Base-by-base conservation (phyloP, 2,888 invertebrate species). In the Agriopis leucophaearia region DNA sequence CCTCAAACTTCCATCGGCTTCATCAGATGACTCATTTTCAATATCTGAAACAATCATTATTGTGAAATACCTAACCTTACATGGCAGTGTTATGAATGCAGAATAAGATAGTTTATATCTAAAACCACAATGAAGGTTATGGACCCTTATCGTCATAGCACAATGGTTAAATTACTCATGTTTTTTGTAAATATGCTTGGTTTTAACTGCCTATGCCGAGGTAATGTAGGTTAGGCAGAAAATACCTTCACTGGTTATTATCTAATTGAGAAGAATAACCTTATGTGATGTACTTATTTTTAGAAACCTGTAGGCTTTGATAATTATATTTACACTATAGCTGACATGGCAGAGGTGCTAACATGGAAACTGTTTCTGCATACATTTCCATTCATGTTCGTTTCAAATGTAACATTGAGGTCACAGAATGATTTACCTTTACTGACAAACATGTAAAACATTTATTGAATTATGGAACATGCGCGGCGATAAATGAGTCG, bases 11-110 rank as follows among this genome's bases (percentile, higher is more conserved):
- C 80, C 75, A 68, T 81, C 85, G 48, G 81, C 76, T 65, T 89
- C 91, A 79, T 94, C 94, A 44, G 94, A 93, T 52, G 94, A 92
- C 60, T 94, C 92, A 74, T 88, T 88, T 79, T 93, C 92, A 64
- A 88, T 83, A 84, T 93, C 94, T 94, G 79, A 18, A 77, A 69
- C 38, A 60, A 66, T 57, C 18, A 56, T 63, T 60, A 67, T 52
- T n/a, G 36, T 69, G 64, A 48, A 56, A 59, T 35, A 7, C 45
- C 44, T 8, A 48, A 55, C 8, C 40, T 40, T 40, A 40, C n/a
- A 36, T 10, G 16, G 42, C 7, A 18, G 9, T 38, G 7, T 10
- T 18, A 27, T 8, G 8, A 36, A 9, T 9, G 15, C 15, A 9
- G 12, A 36, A 7, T 36, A 8, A 42, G 0, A 27, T 56, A 44